These are phyloP conservation scores for Nymphalis c-album DNA, from an alignment of 2,888 invertebrate genomes.

Conservation along the genomic window DNA sequence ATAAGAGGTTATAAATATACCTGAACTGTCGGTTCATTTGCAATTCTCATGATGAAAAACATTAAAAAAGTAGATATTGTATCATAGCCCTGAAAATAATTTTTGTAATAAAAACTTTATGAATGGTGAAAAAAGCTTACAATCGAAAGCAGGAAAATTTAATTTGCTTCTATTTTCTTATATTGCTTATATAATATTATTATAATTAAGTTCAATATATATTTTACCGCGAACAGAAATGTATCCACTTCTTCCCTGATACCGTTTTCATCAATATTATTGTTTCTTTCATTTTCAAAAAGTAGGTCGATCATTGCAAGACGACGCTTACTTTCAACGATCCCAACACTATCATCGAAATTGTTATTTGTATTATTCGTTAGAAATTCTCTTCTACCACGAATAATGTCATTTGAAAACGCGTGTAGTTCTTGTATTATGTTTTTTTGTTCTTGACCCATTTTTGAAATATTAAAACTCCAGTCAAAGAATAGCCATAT, in stretches of 20 bases:
- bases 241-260: slow-evolving; percentile 23
- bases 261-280: slow-evolving; percentile 18
- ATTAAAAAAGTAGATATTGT: slow-evolving; percentile 62
- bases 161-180: too few species aligned
- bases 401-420: slow-evolving; percentile 11
- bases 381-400: neutral
- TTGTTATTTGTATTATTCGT: neutral
- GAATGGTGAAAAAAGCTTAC: too few species aligned
- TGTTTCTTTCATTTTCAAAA: slow-evolving; percentile 16
- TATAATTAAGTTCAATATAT: neutral
- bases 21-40: slow-evolving; percentile 66
- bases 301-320: slow-evolving; percentile 18
- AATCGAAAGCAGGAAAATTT: too few species aligned
- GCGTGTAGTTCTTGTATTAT: slow-evolving; percentile 11
- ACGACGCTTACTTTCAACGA: neutral
- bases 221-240: slow-evolving; percentile 21
- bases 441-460: slow-evolving; percentile 9
- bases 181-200: neutral
- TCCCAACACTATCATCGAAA: too few species aligned
- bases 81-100: slow-evolving; percentile 66
- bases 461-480: neutral
- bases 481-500: slow-evolving; percentile 22
- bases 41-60: slow-evolving; percentile 63
- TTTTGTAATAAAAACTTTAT: neutral
- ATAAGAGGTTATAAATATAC: slow-evolving; percentile 37